These are phyloP conservation scores for Tuberolachnus salignus DNA, from an alignment of 2,888 invertebrate species.

Conservation along the genomic window DNA sequence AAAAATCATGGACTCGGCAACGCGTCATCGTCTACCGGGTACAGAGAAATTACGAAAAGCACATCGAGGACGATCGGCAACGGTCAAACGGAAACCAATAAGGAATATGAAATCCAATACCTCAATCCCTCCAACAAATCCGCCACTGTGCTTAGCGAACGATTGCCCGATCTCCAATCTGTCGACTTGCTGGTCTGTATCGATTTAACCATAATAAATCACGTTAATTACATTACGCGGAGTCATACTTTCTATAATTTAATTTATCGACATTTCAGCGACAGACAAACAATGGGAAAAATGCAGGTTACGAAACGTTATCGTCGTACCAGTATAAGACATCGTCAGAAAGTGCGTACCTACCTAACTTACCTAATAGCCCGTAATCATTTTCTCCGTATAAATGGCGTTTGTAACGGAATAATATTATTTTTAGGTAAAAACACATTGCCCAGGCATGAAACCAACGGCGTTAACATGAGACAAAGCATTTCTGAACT, in stretches of 20 bases:
- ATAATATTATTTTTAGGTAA: conserved; percentile 20
- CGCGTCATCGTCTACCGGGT: conserved; percentile 58
- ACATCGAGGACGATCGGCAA: conserved; percentile 59
- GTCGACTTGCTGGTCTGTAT: conserved; percentile 44
- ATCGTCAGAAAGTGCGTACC: conserved; percentile 38
- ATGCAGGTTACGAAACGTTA: conserved; percentile 50
- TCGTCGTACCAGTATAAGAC: conserved; percentile 50
- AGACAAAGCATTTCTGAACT: conserved; percentile 74
- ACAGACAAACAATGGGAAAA: conserved; percentile 42
- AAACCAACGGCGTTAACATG: conserved; percentile 58
- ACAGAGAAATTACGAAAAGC: conserved; percentile 61
- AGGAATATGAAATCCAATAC: conserved; percentile 61
- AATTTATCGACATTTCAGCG: conserved; percentile 33
- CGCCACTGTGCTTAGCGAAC: conserved; percentile 60
- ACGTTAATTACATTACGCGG: neutral
- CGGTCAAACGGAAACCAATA: conserved; percentile 58
- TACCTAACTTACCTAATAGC: neutral
- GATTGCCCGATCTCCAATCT: conserved; percentile 57
- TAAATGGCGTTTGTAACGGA: neutral
- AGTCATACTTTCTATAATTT: neutral
- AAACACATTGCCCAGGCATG: conserved; percentile 29
- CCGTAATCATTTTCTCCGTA: neutral
- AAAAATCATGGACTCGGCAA: conserved; percentile 57
- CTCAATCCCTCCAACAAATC: conserved; percentile 62
- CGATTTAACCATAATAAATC: neutral